A percentile compares a stretch with the other conserved stretches of the same genome.
Conservation (phyloP, 2,113 vertebrate genomes). For the Gopherus flavomarginatus region DNA sequence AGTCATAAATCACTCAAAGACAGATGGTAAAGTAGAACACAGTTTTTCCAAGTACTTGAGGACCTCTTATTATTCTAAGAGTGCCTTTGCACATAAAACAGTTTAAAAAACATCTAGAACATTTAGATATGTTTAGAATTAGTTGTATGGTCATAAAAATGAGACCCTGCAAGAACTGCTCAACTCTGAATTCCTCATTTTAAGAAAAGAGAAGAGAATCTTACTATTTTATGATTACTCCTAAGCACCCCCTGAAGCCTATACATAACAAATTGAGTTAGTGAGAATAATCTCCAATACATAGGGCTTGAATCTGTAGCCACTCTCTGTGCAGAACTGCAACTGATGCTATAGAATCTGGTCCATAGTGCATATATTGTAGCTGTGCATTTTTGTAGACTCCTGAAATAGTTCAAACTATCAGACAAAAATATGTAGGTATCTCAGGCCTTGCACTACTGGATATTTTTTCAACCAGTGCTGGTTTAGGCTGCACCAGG, state of each 20-base stretch:
- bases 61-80: constrained; percentile 28
- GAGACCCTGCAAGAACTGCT: neutral
- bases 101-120: constrained; percentile 3
- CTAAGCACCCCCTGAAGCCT: neutral
- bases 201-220: neutral
- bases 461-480: neutral
- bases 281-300: neutral
- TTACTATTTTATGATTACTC: neutral
- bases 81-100: neutral
- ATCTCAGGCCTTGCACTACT: neutral
- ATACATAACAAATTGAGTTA: neutral
- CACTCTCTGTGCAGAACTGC: neutral
- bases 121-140: constrained; percentile 29
- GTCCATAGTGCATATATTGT: neutral
- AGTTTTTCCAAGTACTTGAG: constrained; percentile 43
- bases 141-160: constrained; percentile 13
- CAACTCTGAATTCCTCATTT: constrained; percentile 12
- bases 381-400: neutral
- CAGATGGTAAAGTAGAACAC: constrained; percentile 41
- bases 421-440: neutral
- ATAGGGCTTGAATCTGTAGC: neutral
- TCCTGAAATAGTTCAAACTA: neutral
- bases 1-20: constrained; percentile 41
- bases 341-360: neutral
- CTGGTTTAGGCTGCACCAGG: too few relatives aligned